Evolutionary conservation across 2,888 invertebrate species (phyloP).

Genomic region (Onthophagus sagittarius): DNA sequence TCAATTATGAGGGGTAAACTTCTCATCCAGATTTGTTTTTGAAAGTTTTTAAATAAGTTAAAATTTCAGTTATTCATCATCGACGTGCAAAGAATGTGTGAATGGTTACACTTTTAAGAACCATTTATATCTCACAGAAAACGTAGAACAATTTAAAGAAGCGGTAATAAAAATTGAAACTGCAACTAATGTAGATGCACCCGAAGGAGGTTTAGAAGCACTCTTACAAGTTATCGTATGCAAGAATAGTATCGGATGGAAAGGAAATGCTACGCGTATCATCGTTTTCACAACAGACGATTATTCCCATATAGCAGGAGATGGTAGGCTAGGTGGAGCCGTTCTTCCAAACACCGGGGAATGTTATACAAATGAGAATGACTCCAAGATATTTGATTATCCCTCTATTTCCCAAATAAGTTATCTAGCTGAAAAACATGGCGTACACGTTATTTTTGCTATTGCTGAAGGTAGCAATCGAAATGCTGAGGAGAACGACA

Average conservation of each 20-base stretch:
- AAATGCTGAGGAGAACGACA: conserved; percentile 57
- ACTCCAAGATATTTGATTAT: conserved; percentile 67
- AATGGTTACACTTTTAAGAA: conserved; percentile 72
- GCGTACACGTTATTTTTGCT: conserved; percentile 76
- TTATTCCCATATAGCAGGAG: conserved; percentile 73
- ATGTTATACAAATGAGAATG: conserved; percentile 58
- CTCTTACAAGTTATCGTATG: conserved; percentile 81
- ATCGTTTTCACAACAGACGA: conserved; percentile 76
- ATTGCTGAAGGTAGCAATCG: conserved; percentile 49
- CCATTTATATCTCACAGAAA: conserved; percentile 60
- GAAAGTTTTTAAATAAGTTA: too few relatives aligned
- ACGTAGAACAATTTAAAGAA: conserved; percentile 50
- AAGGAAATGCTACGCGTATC: conserved; percentile 66
- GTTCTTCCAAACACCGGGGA: conserved; percentile 67
- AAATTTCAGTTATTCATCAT: not conserved
- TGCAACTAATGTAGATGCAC: conserved; percentile 53
- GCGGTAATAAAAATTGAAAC: conserved; percentile 45
- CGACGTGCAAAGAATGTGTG: not conserved
- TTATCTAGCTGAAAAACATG: conserved; percentile 59
- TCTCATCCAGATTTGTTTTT: not conserved
- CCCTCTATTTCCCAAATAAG: conserved; percentile 71
- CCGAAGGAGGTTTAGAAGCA: conserved; percentile 83
- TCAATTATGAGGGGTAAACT: conserved; percentile 37
- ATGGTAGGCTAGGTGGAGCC: conserved; percentile 68
- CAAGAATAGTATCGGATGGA: conserved; percentile 70